Evolutionary conservation across 2,888 invertebrate genomes (phyloP).

Genomic region (Campoplex nolae): DNA sequence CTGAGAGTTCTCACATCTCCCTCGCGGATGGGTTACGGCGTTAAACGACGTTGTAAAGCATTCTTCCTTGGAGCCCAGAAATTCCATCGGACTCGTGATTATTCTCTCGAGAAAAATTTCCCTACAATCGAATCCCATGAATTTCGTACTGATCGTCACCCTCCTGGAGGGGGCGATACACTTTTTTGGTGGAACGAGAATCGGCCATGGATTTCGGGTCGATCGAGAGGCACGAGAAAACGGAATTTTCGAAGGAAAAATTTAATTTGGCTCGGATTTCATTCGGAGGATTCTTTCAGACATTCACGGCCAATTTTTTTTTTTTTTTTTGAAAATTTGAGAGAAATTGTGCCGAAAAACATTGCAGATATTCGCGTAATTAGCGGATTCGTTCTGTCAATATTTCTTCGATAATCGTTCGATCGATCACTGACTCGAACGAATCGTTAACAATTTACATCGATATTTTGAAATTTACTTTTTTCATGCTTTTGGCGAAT

Average conservation of each 20-base stretch:
- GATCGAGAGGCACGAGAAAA: background rate
- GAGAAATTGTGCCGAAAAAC: no score
- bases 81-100: conserved; percentile 23
- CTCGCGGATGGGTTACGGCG: conserved; percentile 32
- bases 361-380: no score
- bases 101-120: background rate
- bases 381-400: no score
- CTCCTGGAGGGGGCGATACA: background rate
- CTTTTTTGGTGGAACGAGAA: background rate
- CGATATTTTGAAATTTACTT: no score
- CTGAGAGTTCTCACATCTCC: conserved; percentile 30
- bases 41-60: conserved; percentile 58
- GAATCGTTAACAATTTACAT: no score
- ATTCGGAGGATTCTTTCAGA: no score
- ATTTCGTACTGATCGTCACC: background rate
- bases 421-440: no score
- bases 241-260: background rate
- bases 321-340: no score
- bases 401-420: no score
- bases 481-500: no score
- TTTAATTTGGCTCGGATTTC: no score
- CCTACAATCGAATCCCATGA: background rate
- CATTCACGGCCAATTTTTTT: no score
- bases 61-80: conserved; percentile 4
- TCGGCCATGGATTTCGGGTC: background rate